Conservation (phyloP, 2,888 invertebrate genomes). For the Helicoverpa assulta region DNA sequence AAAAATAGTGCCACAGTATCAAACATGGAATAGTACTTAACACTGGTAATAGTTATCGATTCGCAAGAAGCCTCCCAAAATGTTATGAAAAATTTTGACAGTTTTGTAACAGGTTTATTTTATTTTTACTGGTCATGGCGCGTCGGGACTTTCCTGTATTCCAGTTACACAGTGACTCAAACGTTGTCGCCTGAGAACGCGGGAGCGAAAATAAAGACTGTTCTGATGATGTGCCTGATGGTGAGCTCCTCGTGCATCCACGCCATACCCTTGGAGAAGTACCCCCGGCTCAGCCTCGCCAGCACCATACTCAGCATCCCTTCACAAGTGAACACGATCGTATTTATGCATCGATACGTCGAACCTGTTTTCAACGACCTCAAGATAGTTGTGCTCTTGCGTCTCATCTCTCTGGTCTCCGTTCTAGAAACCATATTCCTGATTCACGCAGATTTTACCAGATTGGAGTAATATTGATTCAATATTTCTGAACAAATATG, state of each 20-base stretch:
- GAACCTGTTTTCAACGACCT: constrained; percentile 61
- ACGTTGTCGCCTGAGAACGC: constrained; percentile 58
- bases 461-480: constrained; percentile 48
- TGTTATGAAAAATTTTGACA: constrained; percentile 28
- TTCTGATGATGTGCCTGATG: constrained; percentile 61
- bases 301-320: constrained; percentile 71
- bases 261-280: constrained; percentile 45
- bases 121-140: constrained; percentile 70
- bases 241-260: constrained; percentile 56
- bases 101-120: constrained; percentile 57
- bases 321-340: constrained; percentile 68
- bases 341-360: constrained; percentile 68
- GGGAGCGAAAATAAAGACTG: constrained; percentile 52
- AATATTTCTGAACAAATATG: not conserved
- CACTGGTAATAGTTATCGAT: not conserved
- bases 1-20: constrained; percentile 8
- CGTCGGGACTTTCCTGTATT: constrained; percentile 64
- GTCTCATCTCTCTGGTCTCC: constrained; percentile 64
- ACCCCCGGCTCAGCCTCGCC: constrained; percentile 70
- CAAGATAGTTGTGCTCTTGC: constrained; percentile 62
- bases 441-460: constrained; percentile 69
- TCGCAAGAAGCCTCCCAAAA: not conserved
- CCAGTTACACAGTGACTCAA: constrained; percentile 69
- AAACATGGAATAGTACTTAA: not conserved
- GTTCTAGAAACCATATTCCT: constrained; percentile 69